Base-by-base conservation (phyloP, 2,888 invertebrate genomes). In the Encarsia formosa region DNA sequence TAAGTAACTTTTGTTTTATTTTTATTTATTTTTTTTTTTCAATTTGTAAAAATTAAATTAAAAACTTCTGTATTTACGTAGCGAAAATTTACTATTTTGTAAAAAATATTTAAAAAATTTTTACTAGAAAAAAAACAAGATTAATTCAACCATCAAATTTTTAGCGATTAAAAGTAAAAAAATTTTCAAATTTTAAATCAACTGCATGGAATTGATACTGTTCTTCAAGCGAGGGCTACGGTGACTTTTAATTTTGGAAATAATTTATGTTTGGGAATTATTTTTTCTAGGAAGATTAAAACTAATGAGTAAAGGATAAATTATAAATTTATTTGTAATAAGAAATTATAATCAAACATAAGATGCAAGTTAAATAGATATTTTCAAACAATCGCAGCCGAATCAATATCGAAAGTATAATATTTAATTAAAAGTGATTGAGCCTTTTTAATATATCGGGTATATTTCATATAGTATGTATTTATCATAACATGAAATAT, bases 401-500 rank as follows among this genome's bases (percentile, higher is more conserved):
- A 43, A 34, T 39, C 22, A 24, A 40, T 26, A 37, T 35, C 20
- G 37, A 42, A 34, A 35, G 4, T 38, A 31, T 45, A 46, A 34
- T 18, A 31, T 46, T 54, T 40, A 43, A 38, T 54, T 44, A 16
- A 16, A 51, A 55, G 42, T 47, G 5, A 5, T 16, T 9, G 34
- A 39, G 48, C 51, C 16, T 59, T 60, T 59, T 58, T 49, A 57
- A 50, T 57, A 57, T 61, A 59, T 56, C 63, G 51, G 44, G 35
- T 53, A 41, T 49, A 46, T 51, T 42, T 40, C 54, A 46, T 52
- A 29, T 44, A 32, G n/a, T 57, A 16, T 15, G 15, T 18, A 35
- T 8, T 61, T 62, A 60, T 61, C 61, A 56, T 64, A 72, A 72
- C 71, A 69, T 69, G 70, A 67, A 69, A 72, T 72, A 72, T 70